Conservation (phyloP, 1,140 invertebrate genomes). For the Laupala kohalensis region DNA sequence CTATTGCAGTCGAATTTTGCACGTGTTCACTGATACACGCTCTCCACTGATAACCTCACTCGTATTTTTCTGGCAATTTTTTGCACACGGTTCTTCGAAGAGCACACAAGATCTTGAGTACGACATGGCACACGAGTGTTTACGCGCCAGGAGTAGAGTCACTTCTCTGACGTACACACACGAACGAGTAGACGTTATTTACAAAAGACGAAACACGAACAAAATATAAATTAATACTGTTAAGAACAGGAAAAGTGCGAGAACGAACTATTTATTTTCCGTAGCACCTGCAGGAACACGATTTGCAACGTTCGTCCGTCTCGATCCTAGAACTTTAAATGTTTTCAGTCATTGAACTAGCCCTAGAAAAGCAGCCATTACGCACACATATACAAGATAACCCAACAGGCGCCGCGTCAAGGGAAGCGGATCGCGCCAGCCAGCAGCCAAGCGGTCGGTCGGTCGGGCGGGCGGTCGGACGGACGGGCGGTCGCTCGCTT, state of each 20-base stretch:
- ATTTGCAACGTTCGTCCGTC: constrained; percentile 1
- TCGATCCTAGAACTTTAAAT: constrained; percentile 1
- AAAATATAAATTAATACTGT: not conserved
- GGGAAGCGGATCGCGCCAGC: not conserved
- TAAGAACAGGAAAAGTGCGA: not conserved
- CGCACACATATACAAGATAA: constrained; percentile 7
- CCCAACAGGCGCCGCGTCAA: not conserved
- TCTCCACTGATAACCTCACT: no score
- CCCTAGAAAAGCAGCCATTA: constrained; percentile 4
- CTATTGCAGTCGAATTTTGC: no score
- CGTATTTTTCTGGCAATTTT: not conserved
- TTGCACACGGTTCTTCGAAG: not conserved
- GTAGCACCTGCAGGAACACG: not conserved
- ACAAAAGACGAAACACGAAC: no score
- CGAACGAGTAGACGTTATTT: no score
- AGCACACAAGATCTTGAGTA: no score
- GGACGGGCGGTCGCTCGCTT: not conserved
- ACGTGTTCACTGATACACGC: no score
- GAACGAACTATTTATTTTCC: not conserved
- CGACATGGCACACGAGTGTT: no score
- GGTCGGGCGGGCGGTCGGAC: not conserved
- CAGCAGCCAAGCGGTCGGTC: not conserved
- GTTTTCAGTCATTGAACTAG: constrained; percentile 12
- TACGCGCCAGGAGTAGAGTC: no score
- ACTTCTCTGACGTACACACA: no score